phyloP scores from a whole-genome alignment of 2,797 vertebrate species.

The Mormyrops attenuatus region DNA sequence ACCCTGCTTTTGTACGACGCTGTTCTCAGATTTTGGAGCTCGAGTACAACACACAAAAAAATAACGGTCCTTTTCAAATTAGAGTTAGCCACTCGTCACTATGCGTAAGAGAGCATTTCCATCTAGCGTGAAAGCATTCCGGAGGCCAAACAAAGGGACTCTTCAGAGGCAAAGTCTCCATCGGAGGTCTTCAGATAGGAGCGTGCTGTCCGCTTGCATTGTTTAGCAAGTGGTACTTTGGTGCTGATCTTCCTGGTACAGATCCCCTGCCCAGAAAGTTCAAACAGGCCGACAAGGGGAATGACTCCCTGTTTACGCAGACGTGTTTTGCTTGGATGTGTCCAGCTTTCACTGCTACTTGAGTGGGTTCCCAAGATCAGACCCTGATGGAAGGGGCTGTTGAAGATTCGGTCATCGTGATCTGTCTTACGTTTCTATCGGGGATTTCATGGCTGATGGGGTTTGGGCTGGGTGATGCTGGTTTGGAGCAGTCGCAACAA shows the following conservation, averaged over 20 bases:
- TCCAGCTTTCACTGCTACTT: neutral
- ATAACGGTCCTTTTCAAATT: constrained; percentile 7
- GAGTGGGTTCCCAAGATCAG: neutral
- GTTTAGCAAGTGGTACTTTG: constrained; percentile 5
- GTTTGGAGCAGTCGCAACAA: constrained; percentile 39
- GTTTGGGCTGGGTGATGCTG: neutral
- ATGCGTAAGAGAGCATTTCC: constrained; percentile 9
- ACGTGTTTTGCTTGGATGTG: neutral
- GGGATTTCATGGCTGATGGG: constrained; percentile 4
- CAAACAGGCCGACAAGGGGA: neutral
- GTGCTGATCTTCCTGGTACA: neutral
- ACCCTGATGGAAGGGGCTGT: neutral
- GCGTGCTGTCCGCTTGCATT: neutral
- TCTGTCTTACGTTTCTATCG: constrained; percentile 27
- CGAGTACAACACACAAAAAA: neutral
- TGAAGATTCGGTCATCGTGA: neutral
- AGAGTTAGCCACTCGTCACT: neutral
- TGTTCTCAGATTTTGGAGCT: neutral
- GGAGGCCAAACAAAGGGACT: neutral
- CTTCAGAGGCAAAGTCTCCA: constrained; percentile 13
- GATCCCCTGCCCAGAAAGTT: neutral
- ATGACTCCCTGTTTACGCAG: constrained; percentile 7
- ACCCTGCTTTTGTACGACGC: neutral
- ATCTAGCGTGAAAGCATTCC: constrained; percentile 9
- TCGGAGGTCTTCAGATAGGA: constrained; percentile 3